Conservation (phyloP, 2,888 invertebrate genomes). For the Thelaira solivaga region DNA sequence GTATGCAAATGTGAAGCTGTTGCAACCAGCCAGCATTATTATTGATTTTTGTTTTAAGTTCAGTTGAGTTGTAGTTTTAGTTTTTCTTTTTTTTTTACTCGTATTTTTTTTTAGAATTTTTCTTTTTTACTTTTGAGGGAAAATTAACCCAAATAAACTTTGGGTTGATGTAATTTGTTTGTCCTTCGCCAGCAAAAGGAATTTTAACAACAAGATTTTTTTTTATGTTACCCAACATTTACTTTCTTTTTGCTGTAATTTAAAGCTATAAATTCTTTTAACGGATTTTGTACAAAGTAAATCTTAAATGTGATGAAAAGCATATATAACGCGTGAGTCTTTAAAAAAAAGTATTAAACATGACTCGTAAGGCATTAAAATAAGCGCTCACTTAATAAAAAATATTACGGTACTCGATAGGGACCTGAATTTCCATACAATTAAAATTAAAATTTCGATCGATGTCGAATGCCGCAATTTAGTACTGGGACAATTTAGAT, state of each 20-base stretch:
- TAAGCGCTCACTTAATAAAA: too few species aligned
- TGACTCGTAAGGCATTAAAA: too few species aligned
- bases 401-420: too few species aligned
- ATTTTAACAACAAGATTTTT: constrained; percentile 29
- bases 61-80: not conserved
- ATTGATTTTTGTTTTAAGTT: constrained; percentile 45
- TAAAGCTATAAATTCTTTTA: constrained; percentile 13
- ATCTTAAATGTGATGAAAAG: too few species aligned
- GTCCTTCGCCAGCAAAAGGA: constrained; percentile 6
- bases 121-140: too few species aligned
- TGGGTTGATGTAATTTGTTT: constrained; percentile 4
- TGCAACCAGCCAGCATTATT: constrained; percentile 14
- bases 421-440: too few species aligned
- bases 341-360: too few species aligned
- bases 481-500: too few species aligned
- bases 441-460: too few species aligned
- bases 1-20: constrained; percentile 41
- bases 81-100: not conserved
- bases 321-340: too few species aligned
- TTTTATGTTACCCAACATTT: constrained; percentile 17
- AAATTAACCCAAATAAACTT: constrained; percentile 52
- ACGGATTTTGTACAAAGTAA: not conserved
- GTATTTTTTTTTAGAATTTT: not conserved
- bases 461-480: too few species aligned
- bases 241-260: constrained; percentile 38